Evolutionary conservation across 2,113 vertebrate genomes (phyloP).

Genomic region (Nematolebias whitei): DNA sequence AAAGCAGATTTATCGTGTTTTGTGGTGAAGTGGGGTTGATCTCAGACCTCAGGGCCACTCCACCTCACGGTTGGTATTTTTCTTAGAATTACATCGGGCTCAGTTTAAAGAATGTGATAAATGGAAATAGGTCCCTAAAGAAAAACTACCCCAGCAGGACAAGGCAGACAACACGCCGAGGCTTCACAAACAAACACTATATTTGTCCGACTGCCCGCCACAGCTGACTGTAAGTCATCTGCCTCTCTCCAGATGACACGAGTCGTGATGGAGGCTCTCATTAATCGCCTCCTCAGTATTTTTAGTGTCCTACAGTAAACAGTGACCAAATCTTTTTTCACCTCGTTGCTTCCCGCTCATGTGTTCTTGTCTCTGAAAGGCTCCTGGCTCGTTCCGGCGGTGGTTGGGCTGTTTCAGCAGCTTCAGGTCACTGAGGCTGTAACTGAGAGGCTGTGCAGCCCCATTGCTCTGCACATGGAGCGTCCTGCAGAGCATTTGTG

Average conservation of each 20-base stretch:
- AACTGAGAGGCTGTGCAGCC: conserved; percentile 57
- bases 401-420: conserved; percentile 52
- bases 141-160: conserved; percentile 28
- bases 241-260: conserved; percentile 35
- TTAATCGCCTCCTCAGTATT: conserved; percentile 57
- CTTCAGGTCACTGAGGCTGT: conserved; percentile 46
- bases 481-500: conserved; percentile 73
- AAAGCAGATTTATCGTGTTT: conserved; percentile 56
- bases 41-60: conserved; percentile 38
- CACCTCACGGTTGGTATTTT: conserved; percentile 49
- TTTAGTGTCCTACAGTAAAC: conserved; percentile 49
- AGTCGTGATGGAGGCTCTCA: conserved; percentile 28
- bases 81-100: conserved; percentile 45
- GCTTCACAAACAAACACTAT: conserved; percentile 46
- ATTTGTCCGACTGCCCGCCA: conserved; percentile 61
- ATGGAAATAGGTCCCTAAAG: conserved; percentile 29
- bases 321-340: conserved; percentile 37
- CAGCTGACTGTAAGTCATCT: conserved; percentile 64
- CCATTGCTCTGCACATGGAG: conserved; percentile 75
- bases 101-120: conserved; percentile 52
- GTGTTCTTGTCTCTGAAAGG: conserved; percentile 41
- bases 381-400: conserved; percentile 43
- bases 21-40: conserved; percentile 34
- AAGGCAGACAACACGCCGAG: conserved; percentile 25
- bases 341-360: conserved; percentile 28